Evolutionary conservation across 2,888 invertebrate species (phyloP).

Genomic region (Dasypolia templi): DNA sequence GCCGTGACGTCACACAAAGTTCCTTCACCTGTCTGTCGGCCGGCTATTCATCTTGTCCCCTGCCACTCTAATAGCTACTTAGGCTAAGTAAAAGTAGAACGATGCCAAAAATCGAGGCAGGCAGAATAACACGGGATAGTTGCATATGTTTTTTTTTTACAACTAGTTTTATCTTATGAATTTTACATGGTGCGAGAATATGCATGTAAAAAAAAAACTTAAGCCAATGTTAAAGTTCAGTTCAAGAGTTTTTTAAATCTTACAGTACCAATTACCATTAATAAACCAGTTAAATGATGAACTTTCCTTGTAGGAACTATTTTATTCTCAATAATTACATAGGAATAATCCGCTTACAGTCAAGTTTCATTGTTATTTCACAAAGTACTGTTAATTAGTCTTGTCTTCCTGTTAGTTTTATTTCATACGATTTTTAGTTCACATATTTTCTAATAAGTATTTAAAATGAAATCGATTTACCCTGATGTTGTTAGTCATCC

Average conservation of each 20-base stretch:
- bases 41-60: constrained; percentile 70
- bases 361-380: constrained; percentile 20
- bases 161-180: constrained; percentile 5
- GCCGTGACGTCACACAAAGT: constrained; percentile 78
- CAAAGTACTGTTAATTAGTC: constrained; percentile 18
- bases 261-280: constrained; percentile 21
- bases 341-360: constrained; percentile 30
- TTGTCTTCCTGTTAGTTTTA: constrained; percentile 6
- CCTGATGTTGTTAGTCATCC: background rate
- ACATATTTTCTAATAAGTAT: background rate
- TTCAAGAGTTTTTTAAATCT: constrained; percentile 9
- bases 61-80: constrained; percentile 69
- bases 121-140: constrained; percentile 53
- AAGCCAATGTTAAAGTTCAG: background rate
- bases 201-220: background rate
- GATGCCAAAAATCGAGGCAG: constrained; percentile 64
- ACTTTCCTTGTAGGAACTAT: constrained; percentile 57
- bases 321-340: constrained; percentile 45
- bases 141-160: constrained; percentile 34
- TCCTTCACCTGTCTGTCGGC: constrained; percentile 80
- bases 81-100: constrained; percentile 68
- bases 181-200: background rate
- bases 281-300: constrained; percentile 31
- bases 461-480: background rate
- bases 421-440: background rate